Percentiles rank a stretch among this genome's conserved stretches.
phyloP scores from a whole-genome alignment of 2,888 invertebrate genomes.

The Strigamia transsilvanica region DNA sequence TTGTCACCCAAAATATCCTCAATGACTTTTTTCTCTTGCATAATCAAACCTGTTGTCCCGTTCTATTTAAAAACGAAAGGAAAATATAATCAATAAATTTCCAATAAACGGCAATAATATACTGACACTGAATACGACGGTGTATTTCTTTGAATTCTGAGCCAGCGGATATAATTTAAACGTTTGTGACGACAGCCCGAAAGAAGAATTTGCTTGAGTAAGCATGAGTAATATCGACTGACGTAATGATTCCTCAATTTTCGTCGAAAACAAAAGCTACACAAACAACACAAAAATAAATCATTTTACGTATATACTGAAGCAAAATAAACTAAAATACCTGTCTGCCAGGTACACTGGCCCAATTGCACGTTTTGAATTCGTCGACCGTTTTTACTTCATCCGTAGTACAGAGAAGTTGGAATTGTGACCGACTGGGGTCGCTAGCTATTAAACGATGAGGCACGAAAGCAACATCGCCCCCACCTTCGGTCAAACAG shows the following conservation, averaged over 20 bases:
- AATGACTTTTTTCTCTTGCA: neutral
- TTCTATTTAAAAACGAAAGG: neutral
- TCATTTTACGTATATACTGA: neutral
- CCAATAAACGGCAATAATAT: neutral
- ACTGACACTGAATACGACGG: conserved; percentile 49
- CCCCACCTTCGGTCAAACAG: conserved; percentile 81
- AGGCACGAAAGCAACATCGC: conserved; percentile 74
- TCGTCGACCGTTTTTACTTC: conserved; percentile 69
- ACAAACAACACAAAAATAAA: neutral
- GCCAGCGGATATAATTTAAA: conserved; percentile 18
- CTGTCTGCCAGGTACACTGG: conserved; percentile 71
- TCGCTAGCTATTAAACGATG: conserved; percentile 51
- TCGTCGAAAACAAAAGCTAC: conserved; percentile 7
- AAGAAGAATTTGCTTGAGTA: conserved; percentile 3
- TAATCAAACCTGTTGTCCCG: neutral
- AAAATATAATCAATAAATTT: neutral
- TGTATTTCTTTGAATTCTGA: neutral
- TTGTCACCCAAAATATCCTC: neutral
- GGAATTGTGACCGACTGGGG: conserved; percentile 67
- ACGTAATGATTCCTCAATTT: neutral
- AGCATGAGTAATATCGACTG: conserved; percentile 13
- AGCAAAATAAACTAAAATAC: conserved; percentile 59
- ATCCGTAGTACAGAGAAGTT: conserved; percentile 73
- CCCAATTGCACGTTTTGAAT: conserved; percentile 71
- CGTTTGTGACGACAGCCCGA: neutral